Percentiles rank a stretch among this genome's conserved stretches.
These are phyloP conservation scores for Apoderus coryli DNA, from an alignment of 2,888 invertebrate genomes.

Conservation along the genomic window DNA sequence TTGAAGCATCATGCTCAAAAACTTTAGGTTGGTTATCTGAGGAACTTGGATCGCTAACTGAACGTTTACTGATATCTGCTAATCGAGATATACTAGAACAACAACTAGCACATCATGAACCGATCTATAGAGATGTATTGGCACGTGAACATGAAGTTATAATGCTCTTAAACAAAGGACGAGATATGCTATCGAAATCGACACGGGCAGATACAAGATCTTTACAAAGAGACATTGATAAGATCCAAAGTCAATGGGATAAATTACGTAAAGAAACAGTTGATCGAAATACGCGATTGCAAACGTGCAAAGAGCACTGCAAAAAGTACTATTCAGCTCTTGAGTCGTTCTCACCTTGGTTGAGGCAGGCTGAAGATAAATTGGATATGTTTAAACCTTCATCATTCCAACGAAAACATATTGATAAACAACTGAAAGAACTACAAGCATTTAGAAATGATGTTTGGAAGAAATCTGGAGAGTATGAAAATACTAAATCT, in stretches of 20 bases:
- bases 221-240: conserved; percentile 67
- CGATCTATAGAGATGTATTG: conserved; percentile 77
- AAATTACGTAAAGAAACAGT: conserved; percentile 77
- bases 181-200: conserved; percentile 42
- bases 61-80: conserved; percentile 73
- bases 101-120: conserved; percentile 80
- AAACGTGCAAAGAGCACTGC: conserved; percentile 84
- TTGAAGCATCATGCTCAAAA: conserved; percentile 76
- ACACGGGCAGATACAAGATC: conserved; percentile 40
- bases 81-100: conserved; percentile 67
- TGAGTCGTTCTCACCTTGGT: conserved; percentile 78
- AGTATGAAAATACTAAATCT: conserved; percentile 77
- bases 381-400: conserved; percentile 62
- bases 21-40: conserved; percentile 82
- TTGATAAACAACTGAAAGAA: conserved; percentile 78
- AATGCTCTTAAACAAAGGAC: conserved; percentile 83
- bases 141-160: conserved; percentile 86
- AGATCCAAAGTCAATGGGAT: conserved; percentile 85
- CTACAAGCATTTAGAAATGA: conserved; percentile 83
- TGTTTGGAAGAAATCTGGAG: conserved; percentile 85
- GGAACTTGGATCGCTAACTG: conserved; percentile 60
- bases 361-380: conserved; percentile 74
- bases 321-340: conserved; percentile 77
- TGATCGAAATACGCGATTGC: conserved; percentile 72
- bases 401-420: conserved; percentile 69